phyloP scores from a whole-genome alignment of 2,797 vertebrate genomes.

The Microtus agrestis region DNA sequence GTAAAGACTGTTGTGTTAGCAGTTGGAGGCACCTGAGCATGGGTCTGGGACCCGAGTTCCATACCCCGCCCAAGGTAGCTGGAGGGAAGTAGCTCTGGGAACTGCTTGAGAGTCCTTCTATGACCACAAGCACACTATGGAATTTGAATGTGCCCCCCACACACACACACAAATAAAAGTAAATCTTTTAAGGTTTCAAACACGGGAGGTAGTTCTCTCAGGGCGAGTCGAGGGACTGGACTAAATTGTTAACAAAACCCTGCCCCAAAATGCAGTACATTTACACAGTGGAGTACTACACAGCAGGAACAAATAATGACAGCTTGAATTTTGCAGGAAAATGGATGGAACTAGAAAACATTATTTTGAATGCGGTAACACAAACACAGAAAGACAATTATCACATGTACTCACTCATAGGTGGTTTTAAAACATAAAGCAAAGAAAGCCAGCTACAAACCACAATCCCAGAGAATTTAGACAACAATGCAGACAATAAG shows the following conservation, averaged over 20 bases:
- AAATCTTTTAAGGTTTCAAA: not conserved
- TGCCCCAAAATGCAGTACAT: no score
- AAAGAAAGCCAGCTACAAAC: no score
- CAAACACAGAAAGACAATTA: no score
- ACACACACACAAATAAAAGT: not conserved
- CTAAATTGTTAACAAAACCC: not conserved
- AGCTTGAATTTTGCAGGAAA: no score
- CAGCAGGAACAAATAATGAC: no score
- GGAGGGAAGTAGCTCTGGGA: not conserved
- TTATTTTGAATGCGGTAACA: no score
- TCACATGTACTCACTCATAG: no score
- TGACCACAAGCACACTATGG: not conserved
- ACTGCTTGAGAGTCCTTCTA: not conserved
- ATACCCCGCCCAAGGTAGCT: not conserved
- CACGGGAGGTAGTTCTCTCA: not conserved
- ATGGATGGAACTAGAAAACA: no score
- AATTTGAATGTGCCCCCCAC: not conserved
- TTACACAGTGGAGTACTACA: no score
- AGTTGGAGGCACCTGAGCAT: not conserved
- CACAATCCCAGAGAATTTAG: no score
- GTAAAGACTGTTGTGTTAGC: not conserved
- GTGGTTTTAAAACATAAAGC: no score
- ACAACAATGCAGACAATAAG: no score
- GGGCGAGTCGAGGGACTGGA: not conserved
- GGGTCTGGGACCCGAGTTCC: not conserved